Base-by-base conservation (phyloP, 2,797 vertebrate genomes). In the Sylvia borin region DNA sequence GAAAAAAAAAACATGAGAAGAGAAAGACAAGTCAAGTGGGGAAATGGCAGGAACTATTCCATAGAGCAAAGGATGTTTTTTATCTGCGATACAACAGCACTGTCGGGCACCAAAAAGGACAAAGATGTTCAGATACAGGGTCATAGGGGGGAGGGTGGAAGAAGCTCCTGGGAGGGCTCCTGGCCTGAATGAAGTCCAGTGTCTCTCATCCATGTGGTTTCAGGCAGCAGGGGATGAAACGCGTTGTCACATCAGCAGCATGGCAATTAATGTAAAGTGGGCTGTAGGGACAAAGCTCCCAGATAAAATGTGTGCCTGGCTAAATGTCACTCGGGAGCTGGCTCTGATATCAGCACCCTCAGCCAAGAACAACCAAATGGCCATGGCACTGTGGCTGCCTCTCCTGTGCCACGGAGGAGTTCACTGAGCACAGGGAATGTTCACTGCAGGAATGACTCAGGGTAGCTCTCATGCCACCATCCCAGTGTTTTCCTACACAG, bases 1-100 rank as follows among this genome's bases (percentile, higher is more conserved):
- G 0, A 24, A 20, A 55, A 68, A 53, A 36, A 36, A 36, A 36
- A 36, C 36, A 16, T 0, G 24, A 92, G 24, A 85, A 13, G 26
- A 91, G 92, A 92, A 94, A 96, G 88, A 47, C 58, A 94, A 97
- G 93, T 91, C 81, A 85, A 77, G 79, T 1, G 0, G 47, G 82
- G 47, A 92, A 92, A 96, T 73, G 38, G 79, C 70, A 96, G 45
- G 24, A 78, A 88, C 45, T 80, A 31, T 55, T 94, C 50, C 50
- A 34, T 60, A 16, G 4, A 83, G 86, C 54, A 58, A 80, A 78
- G 71, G 67, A 71, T 76, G 84, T 43, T 96, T 88, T 93, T 94
- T 72, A 72, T 77, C 60, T 79, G 32, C 7, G 13, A 72, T 70
- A 65, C n/a, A 75, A 40, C 66, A 67, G 55, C 11, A 0, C n/a